A percentile compares a stretch with the other conserved stretches of the same genome.
phyloP scores from a whole-genome alignment of 2,797 vertebrate genomes.

The Sebastes taczanowskii region DNA sequence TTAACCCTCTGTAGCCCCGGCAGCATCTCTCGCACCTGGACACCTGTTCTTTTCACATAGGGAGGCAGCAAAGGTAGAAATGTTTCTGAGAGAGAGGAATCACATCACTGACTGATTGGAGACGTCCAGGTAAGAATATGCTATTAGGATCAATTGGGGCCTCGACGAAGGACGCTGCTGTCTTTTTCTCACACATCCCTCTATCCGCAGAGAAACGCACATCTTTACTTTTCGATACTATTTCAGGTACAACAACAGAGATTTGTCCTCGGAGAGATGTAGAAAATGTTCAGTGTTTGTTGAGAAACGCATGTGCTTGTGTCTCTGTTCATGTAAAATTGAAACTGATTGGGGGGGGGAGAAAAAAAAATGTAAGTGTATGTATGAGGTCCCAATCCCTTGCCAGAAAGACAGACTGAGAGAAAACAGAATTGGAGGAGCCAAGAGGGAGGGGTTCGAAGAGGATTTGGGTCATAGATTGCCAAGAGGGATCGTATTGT shows the following conservation, averaged over 20 bases:
- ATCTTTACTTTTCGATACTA: slow-evolving; percentile 1
- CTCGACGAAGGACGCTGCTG: background rate
- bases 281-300: slow-evolving; percentile 22
- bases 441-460: slow-evolving; percentile 66
- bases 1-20: slow-evolving; percentile 71
- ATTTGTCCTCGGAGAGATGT: slow-evolving; percentile 15
- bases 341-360: background rate
- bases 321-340: slow-evolving; percentile 43
- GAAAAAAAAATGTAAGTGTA: slow-evolving; percentile 8
- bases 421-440: slow-evolving; percentile 59
- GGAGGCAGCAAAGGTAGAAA: slow-evolving; percentile 7
- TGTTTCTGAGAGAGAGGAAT: slow-evolving; percentile 3
- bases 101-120: background rate
- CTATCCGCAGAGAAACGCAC: background rate
- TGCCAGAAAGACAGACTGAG: slow-evolving; percentile 68
- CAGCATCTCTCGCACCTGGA: slow-evolving; percentile 57
- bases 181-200: background rate
- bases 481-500: slow-evolving; percentile 73
- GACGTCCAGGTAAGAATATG: background rate
- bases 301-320: background rate
- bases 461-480: slow-evolving; percentile 81
- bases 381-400: slow-evolving; percentile 53
- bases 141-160: background rate
- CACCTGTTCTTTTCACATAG: slow-evolving; percentile 62
- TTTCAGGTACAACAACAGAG: slow-evolving; percentile 7